phyloP scores from a whole-genome alignment of 2,797 vertebrate genomes.

The Rhabdomys pumilio region DNA sequence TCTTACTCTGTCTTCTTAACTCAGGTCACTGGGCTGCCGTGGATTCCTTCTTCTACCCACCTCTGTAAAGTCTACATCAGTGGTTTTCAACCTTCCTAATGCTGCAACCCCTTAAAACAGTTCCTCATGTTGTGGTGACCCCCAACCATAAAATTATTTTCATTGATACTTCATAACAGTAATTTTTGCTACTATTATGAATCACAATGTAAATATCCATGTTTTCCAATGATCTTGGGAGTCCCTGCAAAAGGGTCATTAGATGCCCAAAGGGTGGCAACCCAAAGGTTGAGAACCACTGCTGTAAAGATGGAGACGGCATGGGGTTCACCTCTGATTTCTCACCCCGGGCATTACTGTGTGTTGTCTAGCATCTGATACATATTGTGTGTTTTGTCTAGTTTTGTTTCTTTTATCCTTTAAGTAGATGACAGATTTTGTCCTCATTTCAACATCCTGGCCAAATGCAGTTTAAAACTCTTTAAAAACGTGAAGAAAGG shows the following conservation, averaged over 20 bases:
- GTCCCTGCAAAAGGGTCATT: neutral
- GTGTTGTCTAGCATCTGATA: neutral
- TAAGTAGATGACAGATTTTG: neutral
- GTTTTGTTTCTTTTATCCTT: slow-evolving; percentile 14
- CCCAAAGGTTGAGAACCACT: neutral
- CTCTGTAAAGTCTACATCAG: neutral
- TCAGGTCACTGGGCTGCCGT: neutral
- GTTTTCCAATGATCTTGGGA: neutral
- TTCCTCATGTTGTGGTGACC: neutral
- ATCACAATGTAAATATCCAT: neutral
- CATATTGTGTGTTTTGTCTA: slow-evolving; percentile 13
- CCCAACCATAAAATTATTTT: neutral
- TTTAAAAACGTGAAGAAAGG: slow-evolving; percentile 34
- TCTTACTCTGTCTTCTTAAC: neutral
- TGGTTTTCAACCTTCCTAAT: neutral
- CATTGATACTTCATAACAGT: neutral
- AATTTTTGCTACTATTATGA: neutral
- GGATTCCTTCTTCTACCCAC: neutral
- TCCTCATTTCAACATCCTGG: neutral
- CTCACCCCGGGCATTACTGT: neutral
- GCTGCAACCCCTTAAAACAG: neutral
- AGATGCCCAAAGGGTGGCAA: neutral
- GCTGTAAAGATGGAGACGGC: neutral
- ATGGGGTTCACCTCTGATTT: neutral
- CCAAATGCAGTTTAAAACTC: neutral